Base-by-base conservation (phyloP, 2,888 invertebrate species). In the Ametastegia equiseti region DNA sequence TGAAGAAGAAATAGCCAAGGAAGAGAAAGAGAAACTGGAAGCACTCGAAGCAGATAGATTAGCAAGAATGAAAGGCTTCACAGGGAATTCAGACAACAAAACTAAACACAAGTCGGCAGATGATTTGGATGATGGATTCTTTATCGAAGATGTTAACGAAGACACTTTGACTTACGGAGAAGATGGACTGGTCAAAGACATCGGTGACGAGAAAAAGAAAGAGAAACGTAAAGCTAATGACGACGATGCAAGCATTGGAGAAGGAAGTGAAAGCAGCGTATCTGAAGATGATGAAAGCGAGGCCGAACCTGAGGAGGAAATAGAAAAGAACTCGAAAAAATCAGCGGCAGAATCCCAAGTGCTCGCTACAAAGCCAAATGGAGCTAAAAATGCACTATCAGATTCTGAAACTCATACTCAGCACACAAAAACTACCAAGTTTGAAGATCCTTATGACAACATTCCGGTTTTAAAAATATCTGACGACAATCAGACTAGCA, bases 51-150 rank as follows among this genome's bases (percentile, higher is more conserved):
- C 93, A 83, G 97, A 97, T 85, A 93, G 97, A 81, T 89, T 96
- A 65, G 92, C 94, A 81, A 94, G 98, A 87, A 98, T 98, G 98
- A 93, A 94, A 83, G 96, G 95, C 7, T 87, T 93, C 6, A 86
- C 92, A 82, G 92, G 92, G 82, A 88, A 91, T 54, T 81, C 86
- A 7, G 85, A 87, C 9, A 84, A 84, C 42, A 87, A 89, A 81
- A 88, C 89, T 6, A 94, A 94, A 86, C 97, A 97, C 85, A 94
- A 94, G 81, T 95, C 95, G 82, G 98, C 97, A 0, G 98, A 98
- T 92, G 97, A 97, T 90, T 93, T 98, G 81, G 97, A 97, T 86
- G 97, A 97, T 91, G 96, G 96, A 90, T 96, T 96, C 87, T 94
- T 94, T 54, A 90, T 94, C 83, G 94, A 95, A 78, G 92, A 93